Base-by-base conservation (phyloP, 2,888 invertebrate species). In the Acrobasis repandana region DNA sequence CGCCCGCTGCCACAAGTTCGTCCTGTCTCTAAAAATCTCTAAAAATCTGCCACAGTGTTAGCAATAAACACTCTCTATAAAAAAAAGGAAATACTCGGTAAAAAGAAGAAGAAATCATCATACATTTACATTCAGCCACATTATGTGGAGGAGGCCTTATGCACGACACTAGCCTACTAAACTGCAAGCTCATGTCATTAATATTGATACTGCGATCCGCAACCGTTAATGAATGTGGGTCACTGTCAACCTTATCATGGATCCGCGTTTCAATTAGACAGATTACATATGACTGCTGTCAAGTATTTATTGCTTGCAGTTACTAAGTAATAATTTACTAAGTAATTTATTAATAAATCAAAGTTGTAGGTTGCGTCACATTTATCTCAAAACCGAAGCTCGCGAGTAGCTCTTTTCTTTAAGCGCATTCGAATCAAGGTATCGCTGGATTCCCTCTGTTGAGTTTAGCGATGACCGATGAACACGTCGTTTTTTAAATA, bases 111-210 rank as follows among this genome's bases (percentile, higher is more conserved):
- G 28, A n/a, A n/a, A n/a, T n/a, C 28, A 28, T 4, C 6, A 28
- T 28, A 28, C 28, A 28, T 28, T 28, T 5, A 28, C 6, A 6
- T 28, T 28, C 6, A 28, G 8, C 28, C 28, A 28, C 6, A 28
- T 43, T n/a, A n/a, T 43, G 43, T 43, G n/a, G n/a, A 43, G 28
- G 28, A 6, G 28, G 28, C 28, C 28, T 28, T 28, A 28, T 28
- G 28, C 28, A 28, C 6, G 28, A 4, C 28, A 28, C 28, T n/a
- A 36, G 10, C 54, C 54, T 54, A 43, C 38, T 54, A 54, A 57
- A 59, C 47, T 64, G 61, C 64, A 63, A 64, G 63, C 60, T 61
- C 61, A 58, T 56, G 57, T 28, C 38, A 61, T 65, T 62, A 61
- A 16, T 50, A 14, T 59, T 33, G 47, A 50, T 50, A 51, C 33